Base-by-base conservation (phyloP, 1,140 invertebrate genomes). In the Parapsyche elsis region DNA sequence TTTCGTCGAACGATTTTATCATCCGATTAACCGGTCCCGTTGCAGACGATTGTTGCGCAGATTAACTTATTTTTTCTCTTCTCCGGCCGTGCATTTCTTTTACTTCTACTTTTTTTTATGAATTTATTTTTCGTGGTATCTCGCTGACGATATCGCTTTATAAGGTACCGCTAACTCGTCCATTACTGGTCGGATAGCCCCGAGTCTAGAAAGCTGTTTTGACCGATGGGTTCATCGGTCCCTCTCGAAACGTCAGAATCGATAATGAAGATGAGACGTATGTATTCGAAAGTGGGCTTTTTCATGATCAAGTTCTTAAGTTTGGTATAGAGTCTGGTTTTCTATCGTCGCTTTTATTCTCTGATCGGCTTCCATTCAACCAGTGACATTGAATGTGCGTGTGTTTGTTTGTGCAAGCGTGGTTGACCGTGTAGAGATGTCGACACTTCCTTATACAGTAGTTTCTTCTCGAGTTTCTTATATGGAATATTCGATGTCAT, bases 151-250 rank as follows among this genome's bases (percentile, higher is more conserved):
- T 38, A 38, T 38, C 30, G 30, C 7, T 38, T 38, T 38, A 16
- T 53, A 53, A 12, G 10, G 49, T 53, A 53, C 49, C 49, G 49
- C 49, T 53, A 53, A 16, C 16, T 53, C 49, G 49, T 53, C 49
- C 10, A 53, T 53, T 53, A 53, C 16, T 53, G 49, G 49, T 53
- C 49, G 10, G 49, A 53, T 53, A 16, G 49, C 49, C 49, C 49
- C 12, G 49, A 53, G 49, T 57, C 2, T 71, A 79, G 78, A 79
- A 79, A 79, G 78, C 71, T 73, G 78, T 79, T 78, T 79, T 59
- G 57, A 70, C 24, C 46, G 77, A 79, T 73, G 78, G 30, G 71
- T 74, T 79, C 78, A 67, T 70, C 73, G 45, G 16, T 75, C 49
- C 70, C 9, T 53, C n/a, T 38, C 57, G 24, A 49, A 16, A 67